phyloP scores from a whole-genome alignment of 2,888 invertebrate species.

The Lepeophtheirus nordmannii region DNA sequence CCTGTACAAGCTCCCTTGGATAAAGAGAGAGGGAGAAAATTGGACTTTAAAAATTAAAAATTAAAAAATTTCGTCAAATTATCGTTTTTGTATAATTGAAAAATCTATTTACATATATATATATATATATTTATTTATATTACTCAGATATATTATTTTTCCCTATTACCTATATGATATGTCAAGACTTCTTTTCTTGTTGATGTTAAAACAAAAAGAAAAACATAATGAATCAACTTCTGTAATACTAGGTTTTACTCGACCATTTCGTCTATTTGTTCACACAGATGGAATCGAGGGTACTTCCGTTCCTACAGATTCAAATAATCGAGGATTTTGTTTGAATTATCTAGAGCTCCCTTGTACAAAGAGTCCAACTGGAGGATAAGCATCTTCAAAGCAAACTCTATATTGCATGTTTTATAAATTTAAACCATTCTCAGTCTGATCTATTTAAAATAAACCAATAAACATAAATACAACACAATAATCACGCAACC shows the following conservation, averaged over 20 bases:
- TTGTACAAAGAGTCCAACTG: neutral
- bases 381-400: too few relatives aligned
- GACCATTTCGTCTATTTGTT: constrained; percentile 60
- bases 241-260: constrained; percentile 50
- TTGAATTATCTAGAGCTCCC: neutral
- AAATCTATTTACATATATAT: neutral
- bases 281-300: constrained; percentile 62
- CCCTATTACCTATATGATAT: neutral
- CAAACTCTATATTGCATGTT: too few relatives aligned
- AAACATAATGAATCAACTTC: neutral
- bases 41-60: neutral
- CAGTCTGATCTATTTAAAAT: too few relatives aligned
- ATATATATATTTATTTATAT: too few relatives aligned
- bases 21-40: constrained; percentile 4
- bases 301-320: constrained; percentile 35
- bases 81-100: neutral
- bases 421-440: too few relatives aligned
- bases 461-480: too few relatives aligned
- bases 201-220: neutral
- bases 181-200: neutral
- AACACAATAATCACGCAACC: too few relatives aligned
- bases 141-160: neutral
- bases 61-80: neutral
- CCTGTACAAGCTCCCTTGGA: constrained; percentile 15
- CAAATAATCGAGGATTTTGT: constrained; percentile 40